Base-by-base conservation (phyloP, 2,113 vertebrate species). In the Shinisaurus crocodilurus region DNA sequence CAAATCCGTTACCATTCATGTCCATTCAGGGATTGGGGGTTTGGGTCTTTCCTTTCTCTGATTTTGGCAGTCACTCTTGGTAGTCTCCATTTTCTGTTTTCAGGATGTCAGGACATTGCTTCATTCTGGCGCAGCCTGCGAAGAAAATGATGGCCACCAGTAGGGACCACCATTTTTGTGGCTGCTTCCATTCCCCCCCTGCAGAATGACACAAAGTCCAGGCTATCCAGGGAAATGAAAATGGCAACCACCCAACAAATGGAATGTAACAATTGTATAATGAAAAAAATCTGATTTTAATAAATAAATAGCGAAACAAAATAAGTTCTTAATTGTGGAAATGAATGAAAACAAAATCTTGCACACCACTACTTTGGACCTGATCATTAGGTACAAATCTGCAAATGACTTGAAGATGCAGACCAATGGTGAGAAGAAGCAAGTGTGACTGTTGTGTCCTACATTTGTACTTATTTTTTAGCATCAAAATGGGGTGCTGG, bases 381-480 rank as follows among this genome's bases (percentile, higher is more conserved):
- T 37, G 37, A 37, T 40, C 34, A 40, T 76, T 94, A 40, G 81
- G 3, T 92, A 25, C 88, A 93, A 90, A 48, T 90, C 70, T 34
- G 20, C 2, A 80, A 91, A 90, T 45, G 93, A 57, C 54, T 54
- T 34, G 29, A 29, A 54, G 8, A 48, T 81, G 29, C 48, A 54
- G n/a, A 50, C 15, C 9, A 32, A 5, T 57, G 15, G 18, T 82
- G 54, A 32, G 54, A 82, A 82, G 34, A 57, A 60, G 16, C 5
- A 20, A n/a, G 45, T 57, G 27, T 82, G 40, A 40, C 48, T 34
- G 48, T 5, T 57, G 48, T 13, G 57, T 82, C 5, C 34, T 57
- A 57, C 34, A 57, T 57, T 6, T 82, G 80, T 5, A n/a, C 79
- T 34, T 54, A 15, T 50, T 54, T 15, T 57, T 82, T 82, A 82